A percentile compares a stretch with the other conserved stretches of the same genome.
Conservation (phyloP, 2,113 vertebrate genomes). For the Galemys pyrenaicus region DNA sequence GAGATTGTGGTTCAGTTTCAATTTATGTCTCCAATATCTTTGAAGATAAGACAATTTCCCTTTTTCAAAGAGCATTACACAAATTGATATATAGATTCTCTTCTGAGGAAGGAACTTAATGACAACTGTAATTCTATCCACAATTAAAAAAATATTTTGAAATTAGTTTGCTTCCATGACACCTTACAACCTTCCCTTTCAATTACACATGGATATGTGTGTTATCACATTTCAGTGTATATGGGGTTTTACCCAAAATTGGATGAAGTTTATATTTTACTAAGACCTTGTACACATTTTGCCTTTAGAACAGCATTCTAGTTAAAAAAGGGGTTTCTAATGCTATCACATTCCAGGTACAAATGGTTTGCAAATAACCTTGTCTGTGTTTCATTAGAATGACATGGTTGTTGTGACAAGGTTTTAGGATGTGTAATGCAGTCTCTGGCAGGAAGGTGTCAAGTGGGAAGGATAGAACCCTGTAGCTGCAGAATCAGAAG, state of each 20-base stretch:
- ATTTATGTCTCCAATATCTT: not conserved
- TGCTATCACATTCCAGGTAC: not conserved
- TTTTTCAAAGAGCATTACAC: constrained; percentile 10
- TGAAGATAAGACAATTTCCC: not conserved
- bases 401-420: fast-evolving
- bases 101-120: not conserved
- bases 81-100: not conserved
- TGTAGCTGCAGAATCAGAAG: not conserved
- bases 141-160: too few relatives aligned
- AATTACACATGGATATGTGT: too few relatives aligned
- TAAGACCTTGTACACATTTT: too few relatives aligned
- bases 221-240: too few relatives aligned
- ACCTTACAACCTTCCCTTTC: too few relatives aligned
- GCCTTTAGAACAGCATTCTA: too few relatives aligned
- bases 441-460: not conserved
- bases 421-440: not conserved
- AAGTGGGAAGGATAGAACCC: not conserved
- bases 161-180: too few relatives aligned
- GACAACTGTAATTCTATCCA: too few relatives aligned
- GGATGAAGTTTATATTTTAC: too few relatives aligned
- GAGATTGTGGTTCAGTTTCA: not conserved
- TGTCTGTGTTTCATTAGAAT: not conserved
- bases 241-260: too few relatives aligned
- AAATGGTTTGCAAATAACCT: not conserved
- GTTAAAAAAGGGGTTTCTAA: not conserved